These are phyloP conservation scores for Heliothis peltigera DNA, from an alignment of 2,888 invertebrate genomes.

Conservation along the genomic window DNA sequence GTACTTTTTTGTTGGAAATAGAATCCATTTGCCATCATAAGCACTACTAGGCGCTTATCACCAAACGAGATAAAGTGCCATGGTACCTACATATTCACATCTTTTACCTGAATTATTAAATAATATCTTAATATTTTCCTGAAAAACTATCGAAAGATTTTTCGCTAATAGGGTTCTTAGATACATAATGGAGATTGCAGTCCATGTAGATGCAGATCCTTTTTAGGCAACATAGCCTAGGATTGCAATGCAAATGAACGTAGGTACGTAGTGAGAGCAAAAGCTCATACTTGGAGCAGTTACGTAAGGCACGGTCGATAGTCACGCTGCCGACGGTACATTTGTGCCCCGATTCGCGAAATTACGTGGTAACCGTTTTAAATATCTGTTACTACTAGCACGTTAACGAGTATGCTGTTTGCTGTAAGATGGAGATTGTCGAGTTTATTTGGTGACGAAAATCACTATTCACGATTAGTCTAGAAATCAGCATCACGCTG, in stretches of 20 bases:
- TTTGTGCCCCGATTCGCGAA: constrained; percentile 49
- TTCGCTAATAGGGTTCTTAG: background rate
- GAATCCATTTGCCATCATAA: background rate
- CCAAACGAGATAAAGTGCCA: background rate
- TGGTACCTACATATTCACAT: no score
- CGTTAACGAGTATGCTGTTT: constrained; percentile 38
- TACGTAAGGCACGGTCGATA: constrained; percentile 65
- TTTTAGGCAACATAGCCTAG: constrained; percentile 22
- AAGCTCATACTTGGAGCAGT: constrained; percentile 57
- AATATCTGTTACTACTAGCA: constrained; percentile 44
- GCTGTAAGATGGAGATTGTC: constrained; percentile 8
- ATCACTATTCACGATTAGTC: background rate
- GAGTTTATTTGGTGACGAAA: background rate
- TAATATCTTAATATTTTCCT: no score
- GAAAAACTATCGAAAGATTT: background rate
- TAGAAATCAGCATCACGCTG: background rate
- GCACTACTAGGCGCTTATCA: background rate
- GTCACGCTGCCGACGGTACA: constrained; percentile 41
- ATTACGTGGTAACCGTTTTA: constrained; percentile 47
- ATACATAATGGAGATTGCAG: constrained; percentile 4
- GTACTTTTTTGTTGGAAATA: background rate
- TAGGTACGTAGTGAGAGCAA: constrained; percentile 37
- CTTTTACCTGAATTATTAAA: no score
- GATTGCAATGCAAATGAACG: constrained; percentile 59
- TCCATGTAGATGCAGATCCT: constrained; percentile 21